These are phyloP conservation scores for Trachurus trachurus DNA, from an alignment of 2,797 vertebrate species.

Conservation along the genomic window DNA sequence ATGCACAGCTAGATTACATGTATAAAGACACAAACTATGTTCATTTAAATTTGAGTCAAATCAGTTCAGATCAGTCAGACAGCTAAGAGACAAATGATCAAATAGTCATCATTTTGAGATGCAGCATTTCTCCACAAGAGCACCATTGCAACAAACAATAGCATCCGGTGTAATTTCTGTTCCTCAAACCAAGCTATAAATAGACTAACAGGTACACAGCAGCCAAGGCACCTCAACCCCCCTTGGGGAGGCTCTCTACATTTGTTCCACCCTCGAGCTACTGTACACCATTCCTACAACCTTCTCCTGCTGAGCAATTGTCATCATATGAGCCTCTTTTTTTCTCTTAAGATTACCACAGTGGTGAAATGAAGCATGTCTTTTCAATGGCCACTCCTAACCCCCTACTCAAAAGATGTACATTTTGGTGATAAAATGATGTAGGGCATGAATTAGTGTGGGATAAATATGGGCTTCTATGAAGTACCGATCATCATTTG, in stretches of 20 bases:
- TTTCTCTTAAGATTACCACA: slow-evolving; percentile 34
- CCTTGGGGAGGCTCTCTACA: slow-evolving; percentile 51
- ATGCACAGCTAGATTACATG: not conserved
- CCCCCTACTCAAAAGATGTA: not conserved
- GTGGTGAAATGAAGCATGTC: slow-evolving; percentile 36
- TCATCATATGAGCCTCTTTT: slow-evolving; percentile 42
- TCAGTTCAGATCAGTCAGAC: too few relatives aligned
- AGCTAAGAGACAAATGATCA: slow-evolving; percentile 7
- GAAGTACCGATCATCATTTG: slow-evolving; percentile 67
- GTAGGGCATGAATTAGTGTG: slow-evolving; percentile 55
- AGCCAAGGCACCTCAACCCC: slow-evolving; percentile 58
- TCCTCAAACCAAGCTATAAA: slow-evolving; percentile 69
- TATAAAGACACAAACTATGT: not conserved
- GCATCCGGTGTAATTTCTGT: slow-evolving; percentile 50
- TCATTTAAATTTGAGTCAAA: slow-evolving; percentile 7
- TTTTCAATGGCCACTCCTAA: slow-evolving; percentile 20
- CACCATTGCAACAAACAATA: slow-evolving; percentile 40
- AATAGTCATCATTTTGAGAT: slow-evolving; percentile 22
- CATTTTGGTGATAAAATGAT: slow-evolving; percentile 55
- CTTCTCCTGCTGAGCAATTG: slow-evolving; percentile 45
- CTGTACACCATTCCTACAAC: slow-evolving; percentile 42
- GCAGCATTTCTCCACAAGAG: slow-evolving; percentile 36
- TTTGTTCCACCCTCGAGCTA: slow-evolving; percentile 61
- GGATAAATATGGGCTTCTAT: slow-evolving; percentile 69
- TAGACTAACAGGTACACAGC: slow-evolving; percentile 66